phyloP scores from a whole-genome alignment of 35 echinoderm and acorn worm species.

The Amphiura filiformis region DNA sequence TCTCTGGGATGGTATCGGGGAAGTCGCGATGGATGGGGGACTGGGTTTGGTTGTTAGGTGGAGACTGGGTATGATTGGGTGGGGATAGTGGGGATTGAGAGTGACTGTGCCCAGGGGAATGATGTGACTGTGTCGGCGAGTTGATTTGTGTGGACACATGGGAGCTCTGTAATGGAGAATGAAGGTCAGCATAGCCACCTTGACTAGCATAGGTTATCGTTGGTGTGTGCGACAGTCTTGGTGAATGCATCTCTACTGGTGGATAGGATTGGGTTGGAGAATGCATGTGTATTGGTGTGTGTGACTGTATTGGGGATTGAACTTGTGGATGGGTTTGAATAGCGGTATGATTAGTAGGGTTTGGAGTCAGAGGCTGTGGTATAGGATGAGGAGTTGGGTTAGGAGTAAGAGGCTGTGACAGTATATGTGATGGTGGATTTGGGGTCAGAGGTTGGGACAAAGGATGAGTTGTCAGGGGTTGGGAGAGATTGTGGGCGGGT shows the following conservation, averaged over 20 bases:
- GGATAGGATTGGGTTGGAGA: background rate
- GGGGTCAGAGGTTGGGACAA: background rate
- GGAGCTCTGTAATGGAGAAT: background rate
- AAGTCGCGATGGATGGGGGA: background rate
- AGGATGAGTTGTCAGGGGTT: background rate
- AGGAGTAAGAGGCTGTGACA: background rate
- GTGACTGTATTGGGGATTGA: background rate
- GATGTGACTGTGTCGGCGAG: background rate
- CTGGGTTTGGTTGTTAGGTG: background rate
- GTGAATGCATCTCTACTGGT: background rate
- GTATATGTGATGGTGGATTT: background rate
- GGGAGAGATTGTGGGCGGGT: background rate
- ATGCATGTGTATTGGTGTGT: background rate
- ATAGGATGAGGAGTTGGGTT: background rate
- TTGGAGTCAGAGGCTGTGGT: background rate
- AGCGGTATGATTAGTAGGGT: background rate
- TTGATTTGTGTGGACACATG: background rate
- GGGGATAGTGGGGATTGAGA: background rate
- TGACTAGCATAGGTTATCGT: conserved; percentile 5
- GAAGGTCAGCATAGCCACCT: background rate
- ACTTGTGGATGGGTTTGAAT: background rate
- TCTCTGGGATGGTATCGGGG: background rate
- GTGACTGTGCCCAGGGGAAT: background rate
- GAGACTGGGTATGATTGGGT: background rate
- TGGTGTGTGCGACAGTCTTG: background rate